Conservation (phyloP, 2,797 vertebrate genomes). For the Sphenopsis melanotis region DNA sequence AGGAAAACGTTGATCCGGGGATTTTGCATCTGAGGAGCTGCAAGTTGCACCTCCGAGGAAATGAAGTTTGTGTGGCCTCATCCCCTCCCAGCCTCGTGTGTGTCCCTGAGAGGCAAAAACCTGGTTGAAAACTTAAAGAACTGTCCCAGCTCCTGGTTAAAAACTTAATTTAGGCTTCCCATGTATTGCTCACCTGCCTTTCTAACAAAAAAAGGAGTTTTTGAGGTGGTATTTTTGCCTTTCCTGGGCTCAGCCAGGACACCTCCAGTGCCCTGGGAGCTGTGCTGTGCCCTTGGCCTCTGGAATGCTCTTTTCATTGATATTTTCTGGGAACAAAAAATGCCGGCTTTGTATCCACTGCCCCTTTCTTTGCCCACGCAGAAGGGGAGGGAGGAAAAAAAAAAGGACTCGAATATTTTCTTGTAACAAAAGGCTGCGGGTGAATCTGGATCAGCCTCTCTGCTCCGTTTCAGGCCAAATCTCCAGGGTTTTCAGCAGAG, state of each 20-base stretch:
- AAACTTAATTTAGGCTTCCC: fast-evolving
- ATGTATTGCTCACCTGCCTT: fast-evolving
- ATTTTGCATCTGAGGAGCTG: fast-evolving
- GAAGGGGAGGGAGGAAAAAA: background rate
- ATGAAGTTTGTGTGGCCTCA: fast-evolving
- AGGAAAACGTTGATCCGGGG: background rate
- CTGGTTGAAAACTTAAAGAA: fast-evolving
- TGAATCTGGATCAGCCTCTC: constrained; percentile 14
- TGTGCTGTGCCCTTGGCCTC: background rate
- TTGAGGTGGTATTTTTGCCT: background rate
- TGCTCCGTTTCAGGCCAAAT: constrained; percentile 12
- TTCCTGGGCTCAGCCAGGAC: background rate
- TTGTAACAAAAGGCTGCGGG: constrained; percentile 34
- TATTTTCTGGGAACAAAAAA: constrained; percentile 28
- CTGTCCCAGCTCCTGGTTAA: fast-evolving
- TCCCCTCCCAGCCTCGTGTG: fast-evolving
- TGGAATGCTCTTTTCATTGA: constrained; percentile 27
- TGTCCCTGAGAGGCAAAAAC: background rate
- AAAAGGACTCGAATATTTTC: constrained; percentile 26
- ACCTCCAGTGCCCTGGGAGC: background rate
- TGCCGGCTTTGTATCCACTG: constrained; percentile 3
- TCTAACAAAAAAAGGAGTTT: background rate
- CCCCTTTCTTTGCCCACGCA: background rate
- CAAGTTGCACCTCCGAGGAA: fast-evolving
- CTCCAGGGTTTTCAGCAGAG: constrained; percentile 43